A percentile compares a stretch with the other conserved stretches of the same genome.
phyloP scores from a whole-genome alignment of 2,797 vertebrate genomes.

The Heteromormyrus szaboi region DNA sequence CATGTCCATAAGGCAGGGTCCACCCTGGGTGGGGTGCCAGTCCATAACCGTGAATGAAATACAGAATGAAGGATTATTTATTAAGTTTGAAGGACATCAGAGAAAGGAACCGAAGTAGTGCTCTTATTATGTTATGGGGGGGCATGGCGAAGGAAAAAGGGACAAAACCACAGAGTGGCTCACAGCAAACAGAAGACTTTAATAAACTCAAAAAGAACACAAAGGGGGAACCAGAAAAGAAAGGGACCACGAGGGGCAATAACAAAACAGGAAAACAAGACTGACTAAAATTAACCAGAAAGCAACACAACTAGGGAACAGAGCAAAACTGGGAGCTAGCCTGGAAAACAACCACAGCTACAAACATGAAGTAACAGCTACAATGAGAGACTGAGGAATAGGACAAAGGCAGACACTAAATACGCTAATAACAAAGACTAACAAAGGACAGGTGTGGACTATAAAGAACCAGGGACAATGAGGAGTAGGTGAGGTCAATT shows the following conservation, averaged over 20 bases:
- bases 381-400: background rate
- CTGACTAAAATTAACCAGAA: background rate
- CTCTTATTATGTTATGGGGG: background rate
- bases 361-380: background rate
- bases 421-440: background rate
- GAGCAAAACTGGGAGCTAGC: background rate
- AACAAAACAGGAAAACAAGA: background rate
- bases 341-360: background rate
- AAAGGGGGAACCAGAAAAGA: background rate
- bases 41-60: background rate
- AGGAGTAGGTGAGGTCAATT: background rate
- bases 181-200: background rate
- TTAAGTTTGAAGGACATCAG: background rate
- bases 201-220: background rate
- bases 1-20: background rate
- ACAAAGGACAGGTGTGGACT: background rate
- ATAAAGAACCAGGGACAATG: background rate
- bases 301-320: background rate
- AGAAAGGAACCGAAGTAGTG: background rate
- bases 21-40: background rate
- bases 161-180: background rate
- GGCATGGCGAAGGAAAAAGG: background rate
- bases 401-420: background rate
- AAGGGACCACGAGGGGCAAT: background rate
- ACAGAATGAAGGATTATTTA: background rate